A percentile compares a stretch with the other conserved stretches of the same genome.
phyloP scores from a whole-genome alignment of 2,888 invertebrate genomes.

The Stenichneumon culpator region DNA sequence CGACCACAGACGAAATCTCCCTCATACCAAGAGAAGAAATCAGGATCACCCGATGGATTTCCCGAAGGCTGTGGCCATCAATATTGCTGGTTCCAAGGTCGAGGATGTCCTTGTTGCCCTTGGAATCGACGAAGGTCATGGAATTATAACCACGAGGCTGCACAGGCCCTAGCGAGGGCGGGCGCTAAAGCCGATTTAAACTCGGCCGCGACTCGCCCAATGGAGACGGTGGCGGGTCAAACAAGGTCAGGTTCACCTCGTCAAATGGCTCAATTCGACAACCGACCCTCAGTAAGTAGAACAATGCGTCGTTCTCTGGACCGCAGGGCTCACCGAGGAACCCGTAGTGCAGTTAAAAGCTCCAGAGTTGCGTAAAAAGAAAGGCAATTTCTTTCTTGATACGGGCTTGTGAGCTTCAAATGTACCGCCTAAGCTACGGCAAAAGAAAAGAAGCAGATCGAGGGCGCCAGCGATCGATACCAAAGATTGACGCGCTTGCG shows the following conservation, averaged over 20 bases:
- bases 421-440: too few species aligned
- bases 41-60: not conserved
- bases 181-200: constrained; percentile 26
- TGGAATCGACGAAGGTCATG: not conserved
- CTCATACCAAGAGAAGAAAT: not conserved
- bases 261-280: not conserved
- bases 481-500: too few species aligned
- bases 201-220: constrained; percentile 16
- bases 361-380: constrained; percentile 18
- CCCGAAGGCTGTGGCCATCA: constrained; percentile 4
- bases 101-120: constrained; percentile 19
- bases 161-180: not conserved
- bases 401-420: too few species aligned
- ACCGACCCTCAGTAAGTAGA: not conserved
- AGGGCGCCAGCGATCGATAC: too few species aligned
- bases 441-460: too few species aligned
- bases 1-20: not conserved
- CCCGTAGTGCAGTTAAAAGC: constrained; percentile 30
- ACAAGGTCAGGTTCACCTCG: not conserved
- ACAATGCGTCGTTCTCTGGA: constrained; percentile 37
- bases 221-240: not conserved
- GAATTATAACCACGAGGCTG: not conserved
- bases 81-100: constrained; percentile 21
- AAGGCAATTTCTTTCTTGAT: too few species aligned
- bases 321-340: not conserved